Base-by-base conservation (phyloP, 1,140 invertebrate genomes). In the Drosophila sucinea region DNA sequence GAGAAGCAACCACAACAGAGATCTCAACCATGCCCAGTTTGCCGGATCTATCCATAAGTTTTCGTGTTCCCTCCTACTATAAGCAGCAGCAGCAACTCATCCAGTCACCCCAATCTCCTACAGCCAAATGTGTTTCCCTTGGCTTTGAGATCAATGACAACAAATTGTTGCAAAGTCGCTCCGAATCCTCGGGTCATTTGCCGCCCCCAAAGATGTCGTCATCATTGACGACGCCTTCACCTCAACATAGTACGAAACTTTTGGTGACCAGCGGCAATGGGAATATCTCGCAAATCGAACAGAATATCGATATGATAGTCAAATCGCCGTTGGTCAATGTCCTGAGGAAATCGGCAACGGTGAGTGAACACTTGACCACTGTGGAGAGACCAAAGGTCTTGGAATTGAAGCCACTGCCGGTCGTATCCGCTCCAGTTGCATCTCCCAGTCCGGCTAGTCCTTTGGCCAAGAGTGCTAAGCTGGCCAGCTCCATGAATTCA, bases 81-180 rank as follows among this genome's bases (percentile, higher is more conserved):
- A 85, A 89, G 5, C 79, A 75, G 35, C 32, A 58, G 30, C 71
- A 23, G 61, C 68, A 4, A 30, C 30, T 3, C 3, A 8, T 38
- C 35, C 78, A 76, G 41, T 85, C 82, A 2, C 77, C 77, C 33
- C 65, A 33, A 32, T 79, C 87, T 0, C 89, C 89, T 3, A 62
- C 47, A 11, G 63, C 56, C 70, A 87, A 90, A 17, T 83, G 86
- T 32, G 67, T 73, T 3, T 87, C 82, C 4, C 56, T 89, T 60
- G 83, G 83, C 32, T 92, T 87, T 47, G 91, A 92, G 66, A 90
- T 90, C 23, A 91, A 91, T 62, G 91, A 92, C 44, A 90, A 90
- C 58, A 89, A 92, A 51, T 44, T 90, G 68, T 69, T 92, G 23
- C 82, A 81, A 54, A 35, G 77, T 0, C 75, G 74, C 0, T 68